These are phyloP conservation scores for Akabosia matsudoensis DNA, from an alignment of 1,140 invertebrate genomes.

Conservation along the genomic window DNA sequence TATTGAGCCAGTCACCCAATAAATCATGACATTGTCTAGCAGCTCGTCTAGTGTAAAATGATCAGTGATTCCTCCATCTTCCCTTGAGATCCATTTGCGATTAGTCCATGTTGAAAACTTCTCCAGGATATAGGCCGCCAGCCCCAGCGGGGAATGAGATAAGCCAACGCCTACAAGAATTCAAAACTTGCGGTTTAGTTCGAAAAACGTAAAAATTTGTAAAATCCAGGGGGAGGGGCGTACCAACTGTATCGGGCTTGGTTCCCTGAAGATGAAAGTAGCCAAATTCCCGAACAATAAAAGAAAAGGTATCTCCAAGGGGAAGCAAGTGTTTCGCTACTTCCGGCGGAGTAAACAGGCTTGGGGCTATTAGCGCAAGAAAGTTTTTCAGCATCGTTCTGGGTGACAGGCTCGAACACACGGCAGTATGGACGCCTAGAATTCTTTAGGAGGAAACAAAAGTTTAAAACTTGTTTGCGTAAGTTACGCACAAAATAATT, in stretches of 20 bases:
- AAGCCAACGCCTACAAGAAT: slow-evolving; percentile 61
- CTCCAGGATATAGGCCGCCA: slow-evolving; percentile 59
- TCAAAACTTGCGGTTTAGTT: not conserved
- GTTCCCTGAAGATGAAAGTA: slow-evolving; percentile 73
- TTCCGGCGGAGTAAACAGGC: not conserved
- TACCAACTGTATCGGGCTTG: slow-evolving; percentile 84
- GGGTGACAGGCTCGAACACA: not conserved
- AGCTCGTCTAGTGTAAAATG: slow-evolving; percentile 57
- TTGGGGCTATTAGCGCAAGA: not conserved
- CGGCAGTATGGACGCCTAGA: not conserved
- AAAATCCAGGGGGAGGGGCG: no score
- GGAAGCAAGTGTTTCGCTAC: slow-evolving; percentile 34
- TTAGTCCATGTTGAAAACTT: slow-evolving; percentile 59
- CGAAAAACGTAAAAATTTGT: not conserved
- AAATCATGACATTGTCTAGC: slow-evolving; percentile 58
- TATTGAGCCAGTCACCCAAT: slow-evolving; percentile 55
- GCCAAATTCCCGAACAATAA: slow-evolving; percentile 37
- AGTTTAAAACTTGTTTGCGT: not conserved
- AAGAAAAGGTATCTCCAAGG: slow-evolving; percentile 15
- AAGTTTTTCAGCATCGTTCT: not conserved
- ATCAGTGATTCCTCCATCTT: slow-evolving; percentile 54
- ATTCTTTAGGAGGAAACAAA: not conserved
- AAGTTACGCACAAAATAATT: not conserved
- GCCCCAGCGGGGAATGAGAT: slow-evolving; percentile 51
- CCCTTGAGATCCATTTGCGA: slow-evolving; percentile 33